These are phyloP conservation scores for Xestia xanthographa DNA, from an alignment of 2,888 invertebrate genomes.

Conservation along the genomic window DNA sequence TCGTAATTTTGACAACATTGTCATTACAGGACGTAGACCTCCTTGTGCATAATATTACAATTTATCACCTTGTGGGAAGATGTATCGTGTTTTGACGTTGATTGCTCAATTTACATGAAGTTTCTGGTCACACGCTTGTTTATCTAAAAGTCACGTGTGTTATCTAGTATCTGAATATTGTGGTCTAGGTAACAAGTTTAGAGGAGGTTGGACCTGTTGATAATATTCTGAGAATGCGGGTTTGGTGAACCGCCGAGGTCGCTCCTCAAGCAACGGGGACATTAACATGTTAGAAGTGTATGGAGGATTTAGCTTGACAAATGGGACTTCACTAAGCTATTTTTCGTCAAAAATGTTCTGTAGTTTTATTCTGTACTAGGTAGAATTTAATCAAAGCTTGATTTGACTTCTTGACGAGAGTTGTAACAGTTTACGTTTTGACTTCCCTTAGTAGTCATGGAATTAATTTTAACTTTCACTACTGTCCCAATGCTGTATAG, in stretches of 20 bases:
- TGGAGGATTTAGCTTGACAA: not conserved
- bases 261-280: not conserved
- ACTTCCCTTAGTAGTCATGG: conserved; percentile 13
- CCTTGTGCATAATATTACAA: conserved; percentile 53
- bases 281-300: not conserved
- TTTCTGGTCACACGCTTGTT: conserved; percentile 28
- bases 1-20: conserved; percentile 74
- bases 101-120: conserved; percentile 52
- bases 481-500: conserved; percentile 19
- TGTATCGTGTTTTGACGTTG: conserved; percentile 42
- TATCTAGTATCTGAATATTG: conserved; percentile 9
- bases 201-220: not conserved
- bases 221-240: conserved; percentile 25
- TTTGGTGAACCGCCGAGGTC: conserved; percentile 15
- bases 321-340: not conserved
- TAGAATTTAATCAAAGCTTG: not conserved
- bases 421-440: conserved; percentile 26
- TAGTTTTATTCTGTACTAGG: not conserved
- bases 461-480: conserved; percentile 55
- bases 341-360: not conserved
- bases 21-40: conserved; percentile 67
- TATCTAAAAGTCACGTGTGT: conserved; percentile 25
- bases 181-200: conserved; percentile 1
- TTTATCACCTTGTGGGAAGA: conserved; percentile 49
- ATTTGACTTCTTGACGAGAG: not conserved